phyloP scores from a whole-genome alignment of 2,888 invertebrate genomes.

The Campoplex capitator region DNA sequence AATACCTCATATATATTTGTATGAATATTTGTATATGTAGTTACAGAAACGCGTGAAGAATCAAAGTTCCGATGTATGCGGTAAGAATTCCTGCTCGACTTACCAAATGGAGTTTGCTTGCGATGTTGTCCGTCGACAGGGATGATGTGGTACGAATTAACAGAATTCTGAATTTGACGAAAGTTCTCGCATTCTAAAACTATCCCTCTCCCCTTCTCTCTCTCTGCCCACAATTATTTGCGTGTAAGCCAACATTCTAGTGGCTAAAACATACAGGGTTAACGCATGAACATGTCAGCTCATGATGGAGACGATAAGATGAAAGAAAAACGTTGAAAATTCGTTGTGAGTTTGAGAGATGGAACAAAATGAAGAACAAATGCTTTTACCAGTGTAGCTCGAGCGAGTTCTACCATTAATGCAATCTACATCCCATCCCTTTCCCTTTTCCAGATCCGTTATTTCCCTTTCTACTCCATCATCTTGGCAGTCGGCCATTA shows the following conservation, averaged over 20 bases:
- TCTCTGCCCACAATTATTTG: slow-evolving; percentile 42
- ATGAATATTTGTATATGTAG: background rate
- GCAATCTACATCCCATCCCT: slow-evolving; percentile 43
- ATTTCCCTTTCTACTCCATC: slow-evolving; percentile 40
- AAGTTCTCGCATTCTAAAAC: slow-evolving; percentile 27
- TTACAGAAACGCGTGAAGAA: slow-evolving; percentile 25
- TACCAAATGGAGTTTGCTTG: slow-evolving; percentile 53
- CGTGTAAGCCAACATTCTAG: slow-evolving; percentile 39
- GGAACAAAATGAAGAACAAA: slow-evolving; percentile 10
- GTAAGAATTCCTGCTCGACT: slow-evolving; percentile 36
- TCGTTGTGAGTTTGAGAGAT: background rate
- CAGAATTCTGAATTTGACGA: slow-evolving; percentile 52
- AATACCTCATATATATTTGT: slow-evolving; percentile 5
- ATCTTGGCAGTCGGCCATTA: slow-evolving; percentile 73
- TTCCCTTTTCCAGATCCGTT: slow-evolving; percentile 13
- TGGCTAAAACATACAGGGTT: slow-evolving; percentile 18
- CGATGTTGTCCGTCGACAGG: slow-evolving; percentile 62
- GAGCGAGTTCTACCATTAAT: slow-evolving; percentile 58
- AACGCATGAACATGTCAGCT: slow-evolving; percentile 35
- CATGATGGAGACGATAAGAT: slow-evolving; percentile 30
- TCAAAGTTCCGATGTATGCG: slow-evolving; percentile 48
- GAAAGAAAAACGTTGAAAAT: slow-evolving; percentile 1
- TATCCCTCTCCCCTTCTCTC: background rate
- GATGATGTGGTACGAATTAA: slow-evolving; percentile 44
- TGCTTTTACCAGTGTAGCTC: slow-evolving; percentile 51